Base-by-base conservation (phyloP, 2,797 vertebrate genomes). In the Sebastes taczanowskii region DNA sequence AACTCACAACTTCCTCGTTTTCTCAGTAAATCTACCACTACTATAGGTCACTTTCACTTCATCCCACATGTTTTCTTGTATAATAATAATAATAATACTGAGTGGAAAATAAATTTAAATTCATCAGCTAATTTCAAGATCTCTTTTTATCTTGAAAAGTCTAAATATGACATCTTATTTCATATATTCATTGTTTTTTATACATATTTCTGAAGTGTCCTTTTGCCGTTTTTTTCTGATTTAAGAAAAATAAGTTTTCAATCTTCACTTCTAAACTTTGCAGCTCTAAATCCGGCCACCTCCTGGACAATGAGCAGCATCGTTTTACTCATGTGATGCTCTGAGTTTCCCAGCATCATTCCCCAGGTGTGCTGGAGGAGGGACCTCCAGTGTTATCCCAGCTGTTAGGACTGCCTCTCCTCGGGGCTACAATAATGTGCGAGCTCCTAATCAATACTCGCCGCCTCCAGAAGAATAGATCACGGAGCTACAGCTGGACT, bases 401-500 rank as follows among this genome's bases (percentile, higher is more conserved):
- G 91, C 87, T 92, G 89, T 84, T 92, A 68, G 86, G 74, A 70
- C 58, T 84, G 85, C 86, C 23, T 84, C 73, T 89, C 93, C 91
- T 93, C 82, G 16, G 81, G 89, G 88, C 91, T 86, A 77, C 90
- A 89, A 88, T 88, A 86, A 91, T 64, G 69, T 30, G 84, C 64
- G 63, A 82, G 84, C 88, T 89, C 86, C 88, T 80, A 85, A 96
- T 96, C 95, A 89, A 95, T 95, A 95, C 86, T 86, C 72, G 0
- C 2, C 65, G 85, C 93, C 90, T 68, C 6, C 2, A 91, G 93
- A 83, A 82, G 90, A 91, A 90, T 70, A 89, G 88, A 91, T 90
- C 83, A 87, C 32, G 73, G 86, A 82, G 91, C 90, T 88, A 83
- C 91, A 92, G 87, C 88, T 93, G 89, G 89, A 92, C 90, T 78